Base-by-base conservation (phyloP, 2,113 vertebrate species). In the Stigmatopora argus region DNA sequence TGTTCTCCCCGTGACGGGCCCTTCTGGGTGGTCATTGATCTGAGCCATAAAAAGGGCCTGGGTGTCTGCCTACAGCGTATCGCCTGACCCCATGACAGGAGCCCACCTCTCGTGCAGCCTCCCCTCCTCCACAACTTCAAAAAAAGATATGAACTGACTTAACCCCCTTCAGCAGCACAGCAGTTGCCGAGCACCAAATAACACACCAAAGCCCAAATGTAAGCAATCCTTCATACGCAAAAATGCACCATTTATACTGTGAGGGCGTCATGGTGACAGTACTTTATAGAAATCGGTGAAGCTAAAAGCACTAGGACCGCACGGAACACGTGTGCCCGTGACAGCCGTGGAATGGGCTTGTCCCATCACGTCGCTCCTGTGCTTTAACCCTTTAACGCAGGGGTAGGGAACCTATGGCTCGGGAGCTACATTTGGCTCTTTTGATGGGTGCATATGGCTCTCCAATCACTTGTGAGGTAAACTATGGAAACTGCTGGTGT, bases 1-100 rank as follows among this genome's bases (percentile, higher is more conserved):
- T 73, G 73, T 67, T 76, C 56, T 45, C 49, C 72, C 12, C 18
- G 45, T 69, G 73, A 80, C 61, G 66, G 12, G 66, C 61, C 51
- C 69, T 51, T 56, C 17, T 46, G 59, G 69, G 74, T 69, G 53
- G 64, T 46, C 69, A 73, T 72, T 74, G 69, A 78, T 76, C 70
- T 3, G 19, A 7, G 21, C 58, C 53, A 65, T 73, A 7, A 78
- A 78, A 77, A 73, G 65, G 71, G 65, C 26, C 5, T 23, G 8
- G 59, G 45, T 55, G 17, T 64, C 65, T 35, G 19, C 64, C 69
- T 59, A 64, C n/a, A 72, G 60, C 34, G 31, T 34, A 18, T 31
- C 34, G 61, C 59, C 66, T 75, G 17, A 67, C 59, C 65, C 51
- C 71, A 70, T 69, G 34, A 62, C 46, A 66, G 34, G 44, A 48